Conservation (phyloP, 1,140 invertebrate species). For the Helicoverpa armigera region DNA sequence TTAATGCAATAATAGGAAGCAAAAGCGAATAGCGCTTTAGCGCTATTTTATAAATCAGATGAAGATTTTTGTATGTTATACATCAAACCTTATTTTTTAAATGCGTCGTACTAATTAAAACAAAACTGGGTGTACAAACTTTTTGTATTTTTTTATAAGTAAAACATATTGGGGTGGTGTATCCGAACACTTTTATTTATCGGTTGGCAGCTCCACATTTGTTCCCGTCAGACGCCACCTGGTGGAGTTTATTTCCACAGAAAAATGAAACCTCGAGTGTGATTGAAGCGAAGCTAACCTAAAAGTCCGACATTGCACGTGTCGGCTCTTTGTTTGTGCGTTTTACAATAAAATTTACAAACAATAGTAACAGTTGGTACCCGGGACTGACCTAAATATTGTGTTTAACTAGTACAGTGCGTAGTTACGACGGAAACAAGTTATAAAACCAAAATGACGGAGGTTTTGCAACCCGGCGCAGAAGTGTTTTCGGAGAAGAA, state of each 20-base stretch:
- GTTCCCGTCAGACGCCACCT: neutral
- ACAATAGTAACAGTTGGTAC: slow-evolving; percentile 29
- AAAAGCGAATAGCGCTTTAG: too few species aligned
- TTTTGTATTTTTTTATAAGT: neutral
- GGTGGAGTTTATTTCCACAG: neutral
- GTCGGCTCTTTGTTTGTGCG: slow-evolving; percentile 55
- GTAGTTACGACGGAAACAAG: neutral
- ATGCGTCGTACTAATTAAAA: too few species aligned
- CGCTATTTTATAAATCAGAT: too few species aligned
- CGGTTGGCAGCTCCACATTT: slow-evolving; percentile 8
- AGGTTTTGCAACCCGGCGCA: slow-evolving; percentile 72
- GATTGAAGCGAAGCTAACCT: slow-evolving; percentile 36
- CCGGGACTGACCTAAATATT: neutral
- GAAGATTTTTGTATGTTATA: too few species aligned
- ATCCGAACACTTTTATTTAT: neutral
- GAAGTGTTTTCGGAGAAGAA: slow-evolving; percentile 86
- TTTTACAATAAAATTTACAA: slow-evolving; percentile 52
- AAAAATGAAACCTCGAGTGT: slow-evolving; percentile 1
- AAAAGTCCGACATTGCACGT: slow-evolving; percentile 60
- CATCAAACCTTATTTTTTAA: too few species aligned
- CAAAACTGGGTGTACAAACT: too few species aligned
- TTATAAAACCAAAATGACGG: slow-evolving; percentile 71
- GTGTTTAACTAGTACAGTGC: slow-evolving; percentile 23
- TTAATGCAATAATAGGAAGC: too few species aligned
- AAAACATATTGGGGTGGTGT: neutral